A percentile compares a stretch with the other conserved stretches of the same genome.
Evolutionary conservation across 1,140 invertebrate genomes (phyloP).

Genomic region (Cherax destructor): DNA sequence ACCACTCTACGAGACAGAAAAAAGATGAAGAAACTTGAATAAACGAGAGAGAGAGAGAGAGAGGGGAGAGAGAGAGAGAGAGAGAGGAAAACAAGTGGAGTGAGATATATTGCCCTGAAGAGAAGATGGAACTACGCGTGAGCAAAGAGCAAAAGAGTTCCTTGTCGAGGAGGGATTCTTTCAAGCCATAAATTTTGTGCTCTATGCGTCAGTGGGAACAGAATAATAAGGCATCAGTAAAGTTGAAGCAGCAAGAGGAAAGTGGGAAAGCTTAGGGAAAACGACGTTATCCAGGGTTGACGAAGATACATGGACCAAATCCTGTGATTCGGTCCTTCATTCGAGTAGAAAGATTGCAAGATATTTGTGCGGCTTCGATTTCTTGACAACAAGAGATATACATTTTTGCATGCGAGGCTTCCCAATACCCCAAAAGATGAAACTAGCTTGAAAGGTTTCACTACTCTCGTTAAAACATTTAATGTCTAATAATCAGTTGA

Average conservation of each 20-base stretch:
- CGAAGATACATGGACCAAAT: background rate
- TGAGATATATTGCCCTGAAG: background rate
- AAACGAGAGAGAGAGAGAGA: background rate
- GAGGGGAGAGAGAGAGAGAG: too few relatives aligned
- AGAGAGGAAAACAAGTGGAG: too few relatives aligned
- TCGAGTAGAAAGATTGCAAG: background rate
- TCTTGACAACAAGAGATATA: background rate
- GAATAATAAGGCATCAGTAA: background rate
- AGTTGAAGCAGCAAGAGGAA: background rate
- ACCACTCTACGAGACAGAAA: background rate
- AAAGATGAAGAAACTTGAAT: constrained; percentile 9
- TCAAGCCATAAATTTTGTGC: too few relatives aligned
- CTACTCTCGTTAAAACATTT: too few relatives aligned
- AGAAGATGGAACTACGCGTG: background rate
- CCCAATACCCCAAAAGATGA: too few relatives aligned
- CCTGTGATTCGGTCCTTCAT: background rate
- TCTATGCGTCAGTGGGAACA: background rate
- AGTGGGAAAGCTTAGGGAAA: background rate
- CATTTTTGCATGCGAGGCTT: too few relatives aligned
- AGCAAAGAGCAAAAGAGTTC: background rate
- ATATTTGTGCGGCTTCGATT: background rate
- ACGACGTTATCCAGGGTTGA: background rate
- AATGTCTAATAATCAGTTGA: too few relatives aligned
- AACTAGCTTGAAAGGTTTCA: too few relatives aligned
- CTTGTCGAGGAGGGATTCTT: too few relatives aligned